A percentile compares a stretch with the other conserved stretches of the same genome.
phyloP scores from a whole-genome alignment of 2,113 vertebrate species.

The Calidris pugnax region DNA sequence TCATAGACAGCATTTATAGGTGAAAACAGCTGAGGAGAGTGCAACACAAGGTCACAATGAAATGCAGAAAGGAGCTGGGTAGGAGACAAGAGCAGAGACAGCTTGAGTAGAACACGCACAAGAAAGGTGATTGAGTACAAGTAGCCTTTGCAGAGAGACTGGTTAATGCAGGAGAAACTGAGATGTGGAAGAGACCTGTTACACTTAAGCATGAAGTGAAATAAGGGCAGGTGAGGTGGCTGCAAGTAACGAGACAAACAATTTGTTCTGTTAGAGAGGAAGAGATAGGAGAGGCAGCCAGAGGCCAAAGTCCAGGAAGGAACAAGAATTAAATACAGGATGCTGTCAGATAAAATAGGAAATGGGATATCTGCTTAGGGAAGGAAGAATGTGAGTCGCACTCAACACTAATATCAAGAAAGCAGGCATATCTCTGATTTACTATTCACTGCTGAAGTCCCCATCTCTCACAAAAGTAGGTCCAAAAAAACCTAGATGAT shows the following conservation, averaged over 20 bases:
- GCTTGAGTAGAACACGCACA: not conserved
- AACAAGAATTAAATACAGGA: constrained; percentile 15
- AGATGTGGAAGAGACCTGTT: not conserved
- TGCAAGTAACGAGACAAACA: not conserved
- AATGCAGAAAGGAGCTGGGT: not conserved
- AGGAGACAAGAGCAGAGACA: not conserved
- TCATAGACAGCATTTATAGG: not conserved
- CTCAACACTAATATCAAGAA: not conserved
- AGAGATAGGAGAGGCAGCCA: constrained; percentile 4
- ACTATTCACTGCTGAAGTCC: not conserved
- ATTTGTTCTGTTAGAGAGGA: not conserved
- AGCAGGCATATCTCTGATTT: not conserved
- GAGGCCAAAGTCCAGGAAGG: not conserved
- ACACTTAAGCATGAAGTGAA: not conserved
- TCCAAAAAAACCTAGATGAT: not conserved
- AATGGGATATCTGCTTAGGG: not conserved
- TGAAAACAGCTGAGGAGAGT: not conserved
- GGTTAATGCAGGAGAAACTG: not conserved
- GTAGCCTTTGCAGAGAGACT: not conserved
- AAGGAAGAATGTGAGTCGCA: not conserved
- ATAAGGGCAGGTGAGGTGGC: not conserved
- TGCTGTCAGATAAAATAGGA: constrained; percentile 12
- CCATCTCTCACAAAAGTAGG: not conserved
- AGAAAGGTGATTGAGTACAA: not conserved
- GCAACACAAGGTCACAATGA: not conserved